Percentiles rank a stretch among this genome's conserved stretches.
Evolutionary conservation across 1,140 invertebrate species (phyloP).

Genomic region (Drosophila tsacasi): DNA sequence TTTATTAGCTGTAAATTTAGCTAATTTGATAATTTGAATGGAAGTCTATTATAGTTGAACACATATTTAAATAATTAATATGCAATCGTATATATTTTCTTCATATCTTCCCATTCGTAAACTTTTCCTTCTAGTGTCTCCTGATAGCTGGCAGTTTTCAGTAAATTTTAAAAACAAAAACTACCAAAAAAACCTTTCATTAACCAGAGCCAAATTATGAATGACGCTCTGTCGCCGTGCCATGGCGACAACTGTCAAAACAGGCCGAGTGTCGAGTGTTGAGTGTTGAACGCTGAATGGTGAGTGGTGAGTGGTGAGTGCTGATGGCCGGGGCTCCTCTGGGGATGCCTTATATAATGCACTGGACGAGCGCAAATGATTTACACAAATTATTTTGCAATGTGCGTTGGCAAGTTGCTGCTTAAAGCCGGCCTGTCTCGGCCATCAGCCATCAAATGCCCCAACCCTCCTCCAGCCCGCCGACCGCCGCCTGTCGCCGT

Average conservation of each 20-base stretch:
- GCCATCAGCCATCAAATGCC: slow-evolving; percentile 27
- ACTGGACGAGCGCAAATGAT: slow-evolving; percentile 57
- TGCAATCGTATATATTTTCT: background rate
- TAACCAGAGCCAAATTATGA: slow-evolving; percentile 69
- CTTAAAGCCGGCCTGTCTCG: slow-evolving; percentile 57
- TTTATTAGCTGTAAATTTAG: no score
- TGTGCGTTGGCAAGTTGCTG: slow-evolving; percentile 66
- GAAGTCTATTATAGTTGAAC: no score
- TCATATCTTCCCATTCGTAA: background rate
- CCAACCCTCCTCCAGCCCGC: background rate
- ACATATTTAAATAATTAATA: background rate
- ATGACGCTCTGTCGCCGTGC: slow-evolving; percentile 29
- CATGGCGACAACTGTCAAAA: slow-evolving; percentile 66
- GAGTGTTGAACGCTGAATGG: slow-evolving; percentile 3
- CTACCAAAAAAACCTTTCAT: slow-evolving; percentile 51
- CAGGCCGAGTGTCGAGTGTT: slow-evolving; percentile 34
- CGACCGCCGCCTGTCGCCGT: slow-evolving; percentile 65
- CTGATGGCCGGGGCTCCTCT: slow-evolving; percentile 14
- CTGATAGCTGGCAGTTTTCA: slow-evolving; percentile 3
- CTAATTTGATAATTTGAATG: no score
- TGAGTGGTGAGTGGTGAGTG: slow-evolving; percentile 4
- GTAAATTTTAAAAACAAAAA: slow-evolving; percentile 19
- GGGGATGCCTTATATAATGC: slow-evolving; percentile 64
- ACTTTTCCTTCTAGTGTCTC: slow-evolving; percentile 34
- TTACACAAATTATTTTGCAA: slow-evolving; percentile 82